phyloP scores from a whole-genome alignment of 35 echinoderm and acorn worm genomes.

The Apostichopus californicus region DNA sequence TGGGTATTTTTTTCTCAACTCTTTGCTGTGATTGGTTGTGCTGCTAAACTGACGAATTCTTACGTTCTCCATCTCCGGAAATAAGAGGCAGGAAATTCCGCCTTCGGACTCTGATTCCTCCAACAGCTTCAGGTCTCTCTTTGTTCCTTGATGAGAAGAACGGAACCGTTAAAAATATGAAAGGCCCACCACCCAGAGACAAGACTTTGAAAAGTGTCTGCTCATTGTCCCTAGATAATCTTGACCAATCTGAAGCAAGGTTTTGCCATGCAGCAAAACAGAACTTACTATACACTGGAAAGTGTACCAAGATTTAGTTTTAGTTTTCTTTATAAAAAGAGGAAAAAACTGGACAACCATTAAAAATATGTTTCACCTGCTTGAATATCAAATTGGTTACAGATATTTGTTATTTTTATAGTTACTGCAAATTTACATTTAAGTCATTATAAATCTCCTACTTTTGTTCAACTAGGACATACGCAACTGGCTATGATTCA shows the following conservation, averaged over 20 bases:
- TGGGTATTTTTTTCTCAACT: not conserved
- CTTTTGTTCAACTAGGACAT: too few species aligned
- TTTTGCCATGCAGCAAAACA: too few species aligned
- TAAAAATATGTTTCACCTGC: too few species aligned
- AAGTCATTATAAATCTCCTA: too few species aligned
- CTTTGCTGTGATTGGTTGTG: not conserved
- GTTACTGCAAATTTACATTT: too few species aligned
- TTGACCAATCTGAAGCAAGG: not conserved
- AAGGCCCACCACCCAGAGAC: not conserved
- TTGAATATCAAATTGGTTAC: too few species aligned
- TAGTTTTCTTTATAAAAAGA: too few species aligned
- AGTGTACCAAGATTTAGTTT: too few species aligned
- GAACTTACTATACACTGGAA: too few species aligned
- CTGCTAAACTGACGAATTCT: slow-evolving; percentile 13
- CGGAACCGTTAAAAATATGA: not conserved
- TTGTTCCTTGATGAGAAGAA: not conserved
- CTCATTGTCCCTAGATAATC: not conserved
- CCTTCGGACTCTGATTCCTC: slow-evolving; percentile 36
- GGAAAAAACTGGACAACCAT: too few species aligned
- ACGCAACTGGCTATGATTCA: too few species aligned
- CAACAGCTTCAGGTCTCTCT: slow-evolving; percentile 22
- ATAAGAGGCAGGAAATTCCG: slow-evolving; percentile 24
- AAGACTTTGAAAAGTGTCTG: not conserved
- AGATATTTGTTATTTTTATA: too few species aligned
- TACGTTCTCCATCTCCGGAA: slow-evolving; percentile 45